Percentiles rank a stretch among this genome's conserved stretches.
Conservation (phyloP, 2,797 vertebrate genomes). For the Argentina silus region DNA sequence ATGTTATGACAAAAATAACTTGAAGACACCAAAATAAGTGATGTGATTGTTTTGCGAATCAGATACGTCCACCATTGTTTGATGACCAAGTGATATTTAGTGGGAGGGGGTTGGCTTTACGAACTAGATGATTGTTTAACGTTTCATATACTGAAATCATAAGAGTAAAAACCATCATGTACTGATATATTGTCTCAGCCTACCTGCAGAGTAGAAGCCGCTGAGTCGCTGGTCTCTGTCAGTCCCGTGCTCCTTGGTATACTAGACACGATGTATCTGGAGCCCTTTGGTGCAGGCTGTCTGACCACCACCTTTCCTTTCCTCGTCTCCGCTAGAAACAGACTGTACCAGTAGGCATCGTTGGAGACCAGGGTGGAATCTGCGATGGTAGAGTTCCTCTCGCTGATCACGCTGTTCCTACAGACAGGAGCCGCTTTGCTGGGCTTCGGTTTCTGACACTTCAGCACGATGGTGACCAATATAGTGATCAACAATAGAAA, state of each 20-base stretch:
- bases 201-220: constrained; percentile 30
- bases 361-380: constrained; percentile 54
- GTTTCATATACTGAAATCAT: too few species aligned
- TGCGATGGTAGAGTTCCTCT: constrained; percentile 46
- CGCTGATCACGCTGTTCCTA: constrained; percentile 49
- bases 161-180: too few species aligned
- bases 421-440: constrained; percentile 20
- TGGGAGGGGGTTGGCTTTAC: too few species aligned
- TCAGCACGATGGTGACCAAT: constrained; percentile 46
- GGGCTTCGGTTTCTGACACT: constrained; percentile 44
- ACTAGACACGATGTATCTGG: constrained; percentile 40
- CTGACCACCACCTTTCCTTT: constrained; percentile 51
- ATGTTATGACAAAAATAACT: not conserved
- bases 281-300: constrained; percentile 45
- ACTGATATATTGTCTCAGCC: constrained; percentile 19
- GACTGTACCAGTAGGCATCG: constrained; percentile 49
- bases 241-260: constrained; percentile 19
- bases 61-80: too few species aligned
- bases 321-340: constrained; percentile 44
- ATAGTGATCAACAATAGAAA: constrained; percentile 24
- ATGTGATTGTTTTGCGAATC: too few species aligned
- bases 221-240: constrained; percentile 29
- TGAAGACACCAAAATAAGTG: too few species aligned
- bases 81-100: too few species aligned
- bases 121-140: too few species aligned